Base-by-base conservation (phyloP, 2,113 vertebrate species). In the Serilophus lunatus region DNA sequence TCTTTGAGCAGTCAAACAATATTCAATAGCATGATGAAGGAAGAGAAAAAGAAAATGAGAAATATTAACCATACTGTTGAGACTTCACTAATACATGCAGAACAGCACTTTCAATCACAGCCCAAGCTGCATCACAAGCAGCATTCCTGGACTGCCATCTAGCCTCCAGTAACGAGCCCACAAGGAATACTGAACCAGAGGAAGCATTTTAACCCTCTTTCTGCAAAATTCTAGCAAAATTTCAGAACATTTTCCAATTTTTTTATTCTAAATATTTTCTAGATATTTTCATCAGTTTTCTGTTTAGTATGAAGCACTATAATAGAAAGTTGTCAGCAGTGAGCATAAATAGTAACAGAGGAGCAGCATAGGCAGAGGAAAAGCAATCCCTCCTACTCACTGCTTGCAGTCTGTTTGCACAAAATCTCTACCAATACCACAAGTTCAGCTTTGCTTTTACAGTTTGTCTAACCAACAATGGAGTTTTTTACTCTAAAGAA, bases 81-180 rank as follows among this genome's bases (percentile, higher is more conserved):
- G 44, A 59, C 24, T 28, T 78, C 20, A 66, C 24, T 35, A 56
- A 26, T 20, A 64, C 51, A 28, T 23, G 54, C 84, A 28, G 33
- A 86, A 44, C 16, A 81, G 29, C 24, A 17, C 33, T 81, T 81
- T 11, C 20, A 70, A 59, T 35, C 10, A 1, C 3, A 29, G 65
- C 3, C 7, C 22, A 71, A 78, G 60, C 24, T 42, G 31, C 72
- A 71, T 3, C 57, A 75, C 47, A 29, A 47, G 76, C 44, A 79
- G 18, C 49, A 14, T 33, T 86, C 82, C 63, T 89, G 26, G 82
- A 68, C 94, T 94, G 94, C 92, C 94, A 90, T 15, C 96, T 97
- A 96, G 94, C 83, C 71, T 80, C 45, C 12, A 6, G 15, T 23
- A 66, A 50, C 0, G 26, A 69, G 11, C 13, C 36, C 50, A 63